Percentiles rank a stretch among this genome's conserved stretches.
Evolutionary conservation across 2,113 vertebrate species (phyloP).

Genomic region (Zeus faber): DNA sequence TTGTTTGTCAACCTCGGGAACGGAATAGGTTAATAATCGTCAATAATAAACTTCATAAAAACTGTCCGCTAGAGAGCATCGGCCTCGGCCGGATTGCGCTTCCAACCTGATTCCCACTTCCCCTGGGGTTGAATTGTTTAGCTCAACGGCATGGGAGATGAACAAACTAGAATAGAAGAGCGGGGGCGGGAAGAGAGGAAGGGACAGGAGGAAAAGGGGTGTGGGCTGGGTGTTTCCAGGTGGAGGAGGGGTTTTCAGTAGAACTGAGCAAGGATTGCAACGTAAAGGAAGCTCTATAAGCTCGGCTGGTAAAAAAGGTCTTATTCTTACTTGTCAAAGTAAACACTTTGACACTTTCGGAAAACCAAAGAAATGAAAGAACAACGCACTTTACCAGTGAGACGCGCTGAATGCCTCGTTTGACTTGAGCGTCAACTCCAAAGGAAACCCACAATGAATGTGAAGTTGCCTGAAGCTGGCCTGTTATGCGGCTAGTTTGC

Average conservation of each 20-base stretch:
- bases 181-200: neutral
- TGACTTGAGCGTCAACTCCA: neutral
- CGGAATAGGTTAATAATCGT: too few species aligned
- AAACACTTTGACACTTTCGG: too few species aligned
- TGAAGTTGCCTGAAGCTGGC: neutral
- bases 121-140: too few species aligned
- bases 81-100: too few species aligned
- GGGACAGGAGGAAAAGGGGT: neutral
- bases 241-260: neutral
- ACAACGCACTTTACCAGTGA: neutral
- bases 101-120: too few species aligned
- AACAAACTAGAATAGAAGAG: slow-evolving; percentile 24
- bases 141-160: slow-evolving; percentile 18
- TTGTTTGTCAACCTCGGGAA: too few species aligned
- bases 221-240: neutral
- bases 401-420: neutral
- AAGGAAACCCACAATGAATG: neutral
- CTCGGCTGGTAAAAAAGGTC: too few species aligned
- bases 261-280: neutral
- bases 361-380: too few species aligned
- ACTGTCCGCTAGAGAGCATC: too few species aligned
- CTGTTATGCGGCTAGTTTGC: neutral
- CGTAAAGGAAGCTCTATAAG: too few species aligned
- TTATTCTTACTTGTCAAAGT: too few species aligned
- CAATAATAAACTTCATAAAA: too few species aligned